These are phyloP conservation scores for Gobio occitaniae DNA, from an alignment of 2,797 vertebrate genomes.

Conservation along the genomic window DNA sequence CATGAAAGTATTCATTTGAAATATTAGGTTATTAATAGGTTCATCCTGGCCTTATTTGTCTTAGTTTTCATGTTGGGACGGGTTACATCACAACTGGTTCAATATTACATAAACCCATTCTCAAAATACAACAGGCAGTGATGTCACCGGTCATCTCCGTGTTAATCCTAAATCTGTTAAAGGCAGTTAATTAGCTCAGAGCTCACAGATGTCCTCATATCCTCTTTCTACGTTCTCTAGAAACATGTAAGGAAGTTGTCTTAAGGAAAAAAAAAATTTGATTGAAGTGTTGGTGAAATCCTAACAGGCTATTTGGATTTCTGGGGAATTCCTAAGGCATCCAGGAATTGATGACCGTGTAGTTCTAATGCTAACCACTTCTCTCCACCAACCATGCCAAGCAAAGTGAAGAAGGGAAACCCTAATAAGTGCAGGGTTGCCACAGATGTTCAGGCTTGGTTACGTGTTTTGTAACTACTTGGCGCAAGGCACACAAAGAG, in stretches of 20 bases:
- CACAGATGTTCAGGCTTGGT: conserved; percentile 40
- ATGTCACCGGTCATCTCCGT: conserved; percentile 44
- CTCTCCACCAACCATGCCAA: conserved; percentile 54
- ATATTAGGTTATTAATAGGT: background rate
- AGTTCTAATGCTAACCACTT: conserved; percentile 59
- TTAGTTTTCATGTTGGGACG: background rate
- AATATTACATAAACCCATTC: conserved; percentile 58
- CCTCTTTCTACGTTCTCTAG: conserved; percentile 13
- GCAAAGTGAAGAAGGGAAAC: conserved; percentile 54
- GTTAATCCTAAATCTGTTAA: conserved; percentile 56
- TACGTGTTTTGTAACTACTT: conserved; percentile 38
- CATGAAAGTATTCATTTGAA: background rate
- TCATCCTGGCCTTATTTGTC: conserved; percentile 15
- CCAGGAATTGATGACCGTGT: conserved; percentile 74
- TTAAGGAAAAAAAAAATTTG: background rate
- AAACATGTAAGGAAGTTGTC: conserved; percentile 26
- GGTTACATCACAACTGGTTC: conserved; percentile 45
- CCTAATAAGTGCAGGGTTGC: conserved; percentile 42
- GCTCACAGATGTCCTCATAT: background rate
- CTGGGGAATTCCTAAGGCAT: conserved; percentile 71
- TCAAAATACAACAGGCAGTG: conserved; percentile 53
- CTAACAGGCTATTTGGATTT: conserved; percentile 50
- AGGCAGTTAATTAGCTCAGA: conserved; percentile 31
- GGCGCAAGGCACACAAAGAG: conserved; percentile 44
- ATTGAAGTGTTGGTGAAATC: conserved; percentile 11